Evolutionary conservation across 2,113 vertebrate genomes (phyloP).

Genomic region (Polypterus bichir): DNA sequence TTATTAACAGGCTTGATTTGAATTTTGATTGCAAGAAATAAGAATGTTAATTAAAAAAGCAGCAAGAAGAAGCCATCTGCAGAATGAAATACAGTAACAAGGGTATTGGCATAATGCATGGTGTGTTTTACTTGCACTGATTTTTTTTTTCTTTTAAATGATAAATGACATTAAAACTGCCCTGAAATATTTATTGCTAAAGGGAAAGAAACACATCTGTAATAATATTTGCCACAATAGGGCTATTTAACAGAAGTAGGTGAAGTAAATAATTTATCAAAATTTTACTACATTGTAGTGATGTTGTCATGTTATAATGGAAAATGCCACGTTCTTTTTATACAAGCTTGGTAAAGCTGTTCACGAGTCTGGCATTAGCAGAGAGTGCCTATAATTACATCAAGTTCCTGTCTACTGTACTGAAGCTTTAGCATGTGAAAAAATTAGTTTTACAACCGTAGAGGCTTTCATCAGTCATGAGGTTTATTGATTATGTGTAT

Average conservation of each 20-base stretch:
- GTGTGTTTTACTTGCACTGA: no score
- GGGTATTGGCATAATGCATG: no score
- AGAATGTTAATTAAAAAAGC: no score
- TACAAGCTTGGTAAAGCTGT: background rate
- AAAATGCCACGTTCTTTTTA: background rate
- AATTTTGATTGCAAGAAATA: no score
- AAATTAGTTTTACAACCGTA: conserved; percentile 1
- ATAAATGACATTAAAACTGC: no score
- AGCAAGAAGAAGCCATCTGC: no score
- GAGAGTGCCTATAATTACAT: background rate
- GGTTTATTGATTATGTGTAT: background rate
- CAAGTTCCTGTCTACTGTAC: background rate
- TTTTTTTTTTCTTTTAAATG: no score
- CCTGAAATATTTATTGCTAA: no score
- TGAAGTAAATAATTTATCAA: background rate
- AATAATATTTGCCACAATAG: no score
- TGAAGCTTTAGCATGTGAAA: background rate
- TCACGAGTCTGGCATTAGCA: background rate
- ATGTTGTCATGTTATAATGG: background rate
- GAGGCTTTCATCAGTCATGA: conserved; percentile 3
- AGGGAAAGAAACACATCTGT: no score
- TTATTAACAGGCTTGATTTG: no score
- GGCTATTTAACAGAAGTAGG: background rate
- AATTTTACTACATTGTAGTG: background rate
- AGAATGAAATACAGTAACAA: no score